Conservation (phyloP, 1,140 invertebrate species). For the Anastrepha ludens region DNA sequence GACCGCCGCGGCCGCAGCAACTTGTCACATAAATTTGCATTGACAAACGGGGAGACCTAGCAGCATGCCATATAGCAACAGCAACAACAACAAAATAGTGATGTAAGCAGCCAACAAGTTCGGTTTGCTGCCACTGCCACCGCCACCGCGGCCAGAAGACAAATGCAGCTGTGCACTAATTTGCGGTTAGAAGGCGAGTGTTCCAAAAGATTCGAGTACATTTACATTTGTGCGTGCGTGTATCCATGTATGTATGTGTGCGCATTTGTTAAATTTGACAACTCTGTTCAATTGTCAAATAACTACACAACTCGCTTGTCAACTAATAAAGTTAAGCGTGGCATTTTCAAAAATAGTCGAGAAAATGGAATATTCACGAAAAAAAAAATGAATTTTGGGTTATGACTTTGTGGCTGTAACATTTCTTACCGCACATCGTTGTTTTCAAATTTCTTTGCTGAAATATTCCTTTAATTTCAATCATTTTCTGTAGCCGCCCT, state of each 20-base stretch:
- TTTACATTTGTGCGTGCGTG: background rate
- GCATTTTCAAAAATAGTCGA: too few relatives aligned
- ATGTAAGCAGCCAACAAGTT: background rate
- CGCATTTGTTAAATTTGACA: background rate
- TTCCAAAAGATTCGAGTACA: background rate
- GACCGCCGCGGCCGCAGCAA: background rate
- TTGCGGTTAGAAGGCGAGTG: background rate
- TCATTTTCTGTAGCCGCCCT: too few relatives aligned
- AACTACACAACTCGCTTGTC: background rate
- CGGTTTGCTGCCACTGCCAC: background rate
- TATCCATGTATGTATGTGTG: background rate
- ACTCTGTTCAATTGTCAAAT: background rate
- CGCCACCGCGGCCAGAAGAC: too few relatives aligned
- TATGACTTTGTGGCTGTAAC: too few relatives aligned
- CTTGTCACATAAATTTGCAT: constrained; percentile 49
- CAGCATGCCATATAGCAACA: background rate
- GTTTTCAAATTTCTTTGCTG: too few relatives aligned
- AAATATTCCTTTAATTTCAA: too few relatives aligned
- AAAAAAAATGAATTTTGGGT: too few relatives aligned
- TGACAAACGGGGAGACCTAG: background rate
- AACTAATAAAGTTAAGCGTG: background rate
- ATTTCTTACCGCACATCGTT: too few relatives aligned
- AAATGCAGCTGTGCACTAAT: constrained; percentile 8
- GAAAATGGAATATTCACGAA: too few relatives aligned
- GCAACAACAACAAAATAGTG: background rate